A percentile compares a stretch with the other conserved stretches of the same genome.
Conservation (phyloP, 2,797 vertebrate species). For the Perdix hodgsoniae region DNA sequence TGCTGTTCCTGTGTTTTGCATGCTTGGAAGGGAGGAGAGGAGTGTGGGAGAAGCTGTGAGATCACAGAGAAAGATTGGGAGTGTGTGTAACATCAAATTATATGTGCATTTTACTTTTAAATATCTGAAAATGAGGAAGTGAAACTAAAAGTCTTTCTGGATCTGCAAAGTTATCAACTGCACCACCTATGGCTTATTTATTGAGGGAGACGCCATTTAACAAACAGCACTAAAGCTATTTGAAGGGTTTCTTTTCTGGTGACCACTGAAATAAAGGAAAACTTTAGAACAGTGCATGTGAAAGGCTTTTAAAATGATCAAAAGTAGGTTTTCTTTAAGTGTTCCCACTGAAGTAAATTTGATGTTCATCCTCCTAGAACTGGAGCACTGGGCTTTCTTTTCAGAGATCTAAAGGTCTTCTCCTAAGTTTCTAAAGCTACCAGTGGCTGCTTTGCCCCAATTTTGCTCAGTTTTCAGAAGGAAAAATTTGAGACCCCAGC, state of each 20-base stretch:
- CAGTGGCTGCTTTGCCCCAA: constrained; percentile 38
- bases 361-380: constrained; percentile 40
- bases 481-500: constrained; percentile 13
- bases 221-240: constrained; percentile 41
- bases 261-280: constrained; percentile 12
- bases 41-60: neutral
- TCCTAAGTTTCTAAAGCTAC: constrained; percentile 54
- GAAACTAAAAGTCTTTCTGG: constrained; percentile 3
- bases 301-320: constrained; percentile 49
- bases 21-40: neutral
- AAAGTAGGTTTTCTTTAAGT: constrained; percentile 53
- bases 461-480: constrained; percentile 43
- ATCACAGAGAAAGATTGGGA: neutral
- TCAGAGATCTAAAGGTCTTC: constrained; percentile 62
- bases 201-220: constrained; percentile 15
- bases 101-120: neutral
- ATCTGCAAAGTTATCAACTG: neutral
- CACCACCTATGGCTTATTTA: neutral
- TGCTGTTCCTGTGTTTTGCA: neutral
- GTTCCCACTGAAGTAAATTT: constrained; percentile 52
- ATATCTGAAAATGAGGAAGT: neutral
- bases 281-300: constrained; percentile 40
- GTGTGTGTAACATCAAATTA: neutral
- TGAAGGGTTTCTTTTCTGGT: constrained; percentile 57
- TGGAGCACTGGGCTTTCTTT: neutral